Conservation (phyloP, 2,113 vertebrate species). For the Neolamprologus brichardi region DNA sequence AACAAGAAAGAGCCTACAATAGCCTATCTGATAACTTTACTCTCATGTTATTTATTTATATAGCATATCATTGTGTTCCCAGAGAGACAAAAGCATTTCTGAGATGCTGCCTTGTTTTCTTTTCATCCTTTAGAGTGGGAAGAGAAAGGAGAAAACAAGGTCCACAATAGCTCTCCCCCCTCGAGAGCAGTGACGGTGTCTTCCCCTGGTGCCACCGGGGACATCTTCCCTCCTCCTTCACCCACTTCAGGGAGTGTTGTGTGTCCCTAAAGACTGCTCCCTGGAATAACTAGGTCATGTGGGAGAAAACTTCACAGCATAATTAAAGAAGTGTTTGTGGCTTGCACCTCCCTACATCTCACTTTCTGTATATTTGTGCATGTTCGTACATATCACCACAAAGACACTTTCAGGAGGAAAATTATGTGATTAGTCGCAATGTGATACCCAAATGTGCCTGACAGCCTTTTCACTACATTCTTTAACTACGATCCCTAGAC, state of each 20-base stretch:
- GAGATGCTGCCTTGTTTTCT: constrained; percentile 30
- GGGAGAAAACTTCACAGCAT: constrained; percentile 62
- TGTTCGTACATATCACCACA: constrained; percentile 2
- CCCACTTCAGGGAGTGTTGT: constrained; percentile 46
- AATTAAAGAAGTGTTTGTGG: constrained; percentile 56
- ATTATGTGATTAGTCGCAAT: constrained; percentile 17
- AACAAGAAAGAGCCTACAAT: neutral
- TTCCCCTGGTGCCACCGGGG: constrained; percentile 42
- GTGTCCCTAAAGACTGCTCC: constrained; percentile 59
- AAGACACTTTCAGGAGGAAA: constrained; percentile 11
- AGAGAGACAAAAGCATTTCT: constrained; percentile 20
- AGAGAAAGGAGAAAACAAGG: constrained; percentile 40
- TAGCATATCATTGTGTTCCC: neutral
- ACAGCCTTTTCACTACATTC: neutral
- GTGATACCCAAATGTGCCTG: constrained; percentile 11
- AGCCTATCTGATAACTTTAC: constrained; percentile 16
- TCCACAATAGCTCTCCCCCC: constrained; percentile 21
- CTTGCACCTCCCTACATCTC: neutral
- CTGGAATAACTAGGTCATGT: constrained; percentile 60
- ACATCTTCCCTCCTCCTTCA: constrained; percentile 37
- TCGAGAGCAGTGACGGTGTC: constrained; percentile 18
- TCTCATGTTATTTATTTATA: constrained; percentile 1
- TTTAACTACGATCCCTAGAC: neutral
- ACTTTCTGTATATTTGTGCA: neutral
- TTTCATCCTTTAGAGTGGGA: constrained; percentile 1